Base-by-base conservation (phyloP, 1,140 invertebrate genomes). In the Pseudomyrmex sp. region DNA sequence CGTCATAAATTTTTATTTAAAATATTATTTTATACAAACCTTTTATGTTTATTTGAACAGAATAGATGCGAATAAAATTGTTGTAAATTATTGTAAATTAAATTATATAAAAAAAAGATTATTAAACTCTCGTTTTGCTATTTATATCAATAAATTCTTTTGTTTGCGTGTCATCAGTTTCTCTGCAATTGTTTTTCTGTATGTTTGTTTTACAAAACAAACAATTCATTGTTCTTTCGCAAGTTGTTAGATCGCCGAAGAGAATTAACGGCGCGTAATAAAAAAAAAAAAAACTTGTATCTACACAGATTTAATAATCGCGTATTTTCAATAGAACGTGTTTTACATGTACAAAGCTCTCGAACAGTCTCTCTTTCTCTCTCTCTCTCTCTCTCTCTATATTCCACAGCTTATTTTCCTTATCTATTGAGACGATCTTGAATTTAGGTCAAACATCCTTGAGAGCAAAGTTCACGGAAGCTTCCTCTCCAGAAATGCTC, bases 371-470 rank as follows among this genome's bases (percentile, higher is more conserved):
- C n/a, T 4, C 2, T 4, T 20, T 26, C 10, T 12, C 2, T 4
- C 2, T 4, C 44, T 26, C 10, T 12, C 2, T 10, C 8, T 35
- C 5, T 26, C 15, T 15, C 13, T 35, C 20, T 56, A 1, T 23
- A 15, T 46, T 13, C 35, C 15, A 9, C 20, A 46, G 20, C 23
- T 50, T 44, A 66, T n/a, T 4, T 35, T 68, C 18, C 26, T 66
- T 77, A 52, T 76, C 62, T 52, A 8, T 66, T 54, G 44, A 54
- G 48, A 20, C 26, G n/a, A 56, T 77, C 23, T 56, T 77, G 66
- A 77, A 77, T 77, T 77, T 66, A 77, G 26, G 12, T 8, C 44
- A 66, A 50, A 9, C 10, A 48, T 23, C 48, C 18, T 13, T 66
- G 20, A 77, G 62, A 20, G 62, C 9, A 9, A 63, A 68, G 9